Conservation (phyloP, 2,888 invertebrate genomes). For the Macrosiphum euphorbiae region DNA sequence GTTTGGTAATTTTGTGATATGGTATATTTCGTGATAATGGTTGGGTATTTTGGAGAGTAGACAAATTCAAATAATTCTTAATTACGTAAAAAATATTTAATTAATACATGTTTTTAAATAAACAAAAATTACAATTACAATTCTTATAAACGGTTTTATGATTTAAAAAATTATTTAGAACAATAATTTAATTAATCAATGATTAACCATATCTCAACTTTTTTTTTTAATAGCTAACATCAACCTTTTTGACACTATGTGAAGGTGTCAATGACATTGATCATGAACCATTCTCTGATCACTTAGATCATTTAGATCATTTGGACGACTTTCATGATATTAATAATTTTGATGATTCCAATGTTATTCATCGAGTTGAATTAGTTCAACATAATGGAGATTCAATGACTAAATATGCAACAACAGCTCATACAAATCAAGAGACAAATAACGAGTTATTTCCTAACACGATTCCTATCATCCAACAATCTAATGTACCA, state of each 20-base stretch:
- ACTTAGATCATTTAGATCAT: not conserved
- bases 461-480: not conserved
- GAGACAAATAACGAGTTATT: not conserved
- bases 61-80: not conserved
- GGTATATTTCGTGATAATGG: not conserved
- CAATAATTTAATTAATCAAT: not conserved
- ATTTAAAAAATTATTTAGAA: not conserved
- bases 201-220: not conserved
- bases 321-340: not conserved
- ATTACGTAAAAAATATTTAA: not conserved
- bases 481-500: not conserved
- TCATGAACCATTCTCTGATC: not conserved
- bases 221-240: slow-evolving; percentile 27
- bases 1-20: not conserved
- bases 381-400: slow-evolving; percentile 6
- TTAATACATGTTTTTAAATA: not conserved
- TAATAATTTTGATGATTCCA: not conserved
- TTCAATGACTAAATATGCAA: not conserved
- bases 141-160: not conserved
- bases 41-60: not conserved
- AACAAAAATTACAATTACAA: not conserved
- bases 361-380: not conserved
- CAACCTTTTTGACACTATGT: not conserved
- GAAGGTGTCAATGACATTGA: not conserved
- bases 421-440: not conserved